Percentiles rank a stretch among this genome's conserved stretches.
These are phyloP conservation scores for Oncorhynchus keta DNA, from an alignment of 2,113 vertebrate species.

Conservation along the genomic window DNA sequence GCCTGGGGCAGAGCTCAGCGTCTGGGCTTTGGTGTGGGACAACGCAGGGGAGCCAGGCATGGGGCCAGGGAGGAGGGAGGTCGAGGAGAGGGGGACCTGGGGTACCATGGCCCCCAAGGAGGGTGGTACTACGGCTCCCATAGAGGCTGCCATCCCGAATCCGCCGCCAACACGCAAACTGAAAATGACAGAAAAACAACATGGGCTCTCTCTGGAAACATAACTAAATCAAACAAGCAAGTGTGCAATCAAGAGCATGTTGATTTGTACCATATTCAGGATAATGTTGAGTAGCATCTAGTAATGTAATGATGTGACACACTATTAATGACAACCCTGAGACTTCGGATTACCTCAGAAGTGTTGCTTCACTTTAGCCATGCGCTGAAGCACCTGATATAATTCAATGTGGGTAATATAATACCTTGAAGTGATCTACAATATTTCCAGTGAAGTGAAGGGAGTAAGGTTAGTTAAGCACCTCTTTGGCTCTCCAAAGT, in stretches of 20 bases:
- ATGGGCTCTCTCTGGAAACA: neutral
- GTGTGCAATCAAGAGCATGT: neutral
- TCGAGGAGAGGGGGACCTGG: slow-evolving; percentile 40
- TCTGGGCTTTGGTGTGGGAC: slow-evolving; percentile 47
- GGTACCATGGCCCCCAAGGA: slow-evolving; percentile 17
- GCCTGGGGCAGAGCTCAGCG: slow-evolving; percentile 65
- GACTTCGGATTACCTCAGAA: no score
- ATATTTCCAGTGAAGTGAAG: no score
- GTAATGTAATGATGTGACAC: no score
- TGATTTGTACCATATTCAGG: no score
- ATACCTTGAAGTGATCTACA: no score
- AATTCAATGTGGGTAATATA: no score
- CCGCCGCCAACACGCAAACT: slow-evolving; percentile 55
- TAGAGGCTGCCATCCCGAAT: slow-evolving; percentile 47
- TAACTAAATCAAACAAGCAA: no score
- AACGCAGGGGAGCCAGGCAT: slow-evolving; percentile 70
- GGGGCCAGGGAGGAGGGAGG: slow-evolving; percentile 64
- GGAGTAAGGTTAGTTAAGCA: slow-evolving; percentile 13
- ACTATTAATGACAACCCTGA: no score
- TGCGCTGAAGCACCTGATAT: no score
- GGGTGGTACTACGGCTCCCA: neutral
- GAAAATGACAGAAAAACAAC: slow-evolving; percentile 35
- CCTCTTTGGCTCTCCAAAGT: slow-evolving; percentile 68
- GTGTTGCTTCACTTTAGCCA: no score
- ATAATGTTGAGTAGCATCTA: no score